Evolutionary conservation across 1,140 invertebrate genomes (phyloP), one percentile per base, ranked within the genome.

Genomic region (Drosophila pandora): DNA sequence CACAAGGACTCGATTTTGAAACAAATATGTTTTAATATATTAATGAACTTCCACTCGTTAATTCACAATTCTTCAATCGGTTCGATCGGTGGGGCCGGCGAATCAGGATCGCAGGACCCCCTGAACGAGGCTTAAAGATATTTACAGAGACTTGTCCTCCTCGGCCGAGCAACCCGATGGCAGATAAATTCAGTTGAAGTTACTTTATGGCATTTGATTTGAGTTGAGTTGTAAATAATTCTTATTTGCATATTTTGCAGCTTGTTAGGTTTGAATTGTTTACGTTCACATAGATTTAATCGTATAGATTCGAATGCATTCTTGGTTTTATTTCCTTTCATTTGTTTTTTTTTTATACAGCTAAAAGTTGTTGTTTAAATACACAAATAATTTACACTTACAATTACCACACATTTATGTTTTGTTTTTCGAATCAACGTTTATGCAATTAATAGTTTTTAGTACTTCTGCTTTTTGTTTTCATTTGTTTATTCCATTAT

Each of bases 361-460:
- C 82, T 82, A 85, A 82, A 87, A 87, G 80, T 87, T 71, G 78
- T 74, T 65, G 75, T 87, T 85, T 82, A 82, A 85, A 87, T 87
- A 87, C 82, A 87, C 82, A 85, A 82, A 85, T 85, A 85, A 82
- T 85, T 85, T 85, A 85, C 82, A 85, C 82, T 85, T 85, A 85
- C 56, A 59, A 71, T 87, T 85, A 85, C 74, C 82, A 87, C 78
- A 87, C 75, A 76, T 59, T 69, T 72, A 65, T 58, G 28, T 68
- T 48, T 76, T 52, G 37, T 61, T 59, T 60, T 63, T n/a, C 48
- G 55, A 52, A 43, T 79, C 52, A 62, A 54, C 60, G 17, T 56
- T 71, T 47, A 74, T 74, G 52, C 71, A 54, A 64, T 75, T 75
- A 41, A 63, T 73, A 55, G 57, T 28, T 50, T 64, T 76, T 71